These are phyloP conservation scores for Corvus hawaiiensis DNA, from an alignment of 2,113 vertebrate genomes.

Conservation along the genomic window DNA sequence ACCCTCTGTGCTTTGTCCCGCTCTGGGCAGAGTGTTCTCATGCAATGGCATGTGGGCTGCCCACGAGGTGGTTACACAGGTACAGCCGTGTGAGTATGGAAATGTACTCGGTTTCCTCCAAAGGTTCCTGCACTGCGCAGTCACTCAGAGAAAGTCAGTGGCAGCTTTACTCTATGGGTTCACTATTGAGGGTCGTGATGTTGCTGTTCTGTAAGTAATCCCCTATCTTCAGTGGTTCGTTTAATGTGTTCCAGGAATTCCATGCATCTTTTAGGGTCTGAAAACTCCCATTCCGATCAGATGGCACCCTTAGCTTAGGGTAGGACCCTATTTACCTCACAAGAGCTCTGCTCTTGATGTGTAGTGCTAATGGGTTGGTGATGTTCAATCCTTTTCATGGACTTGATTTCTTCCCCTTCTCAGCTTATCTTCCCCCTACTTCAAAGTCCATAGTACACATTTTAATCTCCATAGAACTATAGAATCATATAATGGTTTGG, in stretches of 20 bases:
- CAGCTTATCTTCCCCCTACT: not conserved
- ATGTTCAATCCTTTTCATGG: not conserved
- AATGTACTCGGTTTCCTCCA: not conserved
- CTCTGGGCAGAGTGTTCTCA: fast-evolving
- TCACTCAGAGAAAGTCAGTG: not conserved
- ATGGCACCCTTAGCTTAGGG: not conserved
- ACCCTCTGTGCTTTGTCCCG: not conserved
- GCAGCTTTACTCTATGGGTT: not conserved
- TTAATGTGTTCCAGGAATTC: not conserved
- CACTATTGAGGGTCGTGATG: not conserved
- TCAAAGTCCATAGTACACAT: not conserved
- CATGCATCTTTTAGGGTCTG: not conserved
- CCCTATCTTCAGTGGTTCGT: fast-evolving
- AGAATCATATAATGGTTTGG: too few species aligned
- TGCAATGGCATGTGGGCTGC: not conserved
- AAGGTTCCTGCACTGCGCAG: fast-evolving
- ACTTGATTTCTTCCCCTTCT: not conserved
- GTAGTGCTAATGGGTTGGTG: not conserved
- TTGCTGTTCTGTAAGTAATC: not conserved
- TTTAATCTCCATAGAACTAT: not conserved
- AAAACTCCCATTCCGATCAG: not conserved
- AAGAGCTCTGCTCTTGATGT: fast-evolving
- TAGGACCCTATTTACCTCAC: not conserved
- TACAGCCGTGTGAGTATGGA: not conserved
- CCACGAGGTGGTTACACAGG: not conserved